A percentile compares a stretch with the other conserved stretches of the same genome.
These are phyloP conservation scores for Artemia sp. DNA, from an alignment of 2,888 invertebrate genomes.

Conservation along the genomic window DNA sequence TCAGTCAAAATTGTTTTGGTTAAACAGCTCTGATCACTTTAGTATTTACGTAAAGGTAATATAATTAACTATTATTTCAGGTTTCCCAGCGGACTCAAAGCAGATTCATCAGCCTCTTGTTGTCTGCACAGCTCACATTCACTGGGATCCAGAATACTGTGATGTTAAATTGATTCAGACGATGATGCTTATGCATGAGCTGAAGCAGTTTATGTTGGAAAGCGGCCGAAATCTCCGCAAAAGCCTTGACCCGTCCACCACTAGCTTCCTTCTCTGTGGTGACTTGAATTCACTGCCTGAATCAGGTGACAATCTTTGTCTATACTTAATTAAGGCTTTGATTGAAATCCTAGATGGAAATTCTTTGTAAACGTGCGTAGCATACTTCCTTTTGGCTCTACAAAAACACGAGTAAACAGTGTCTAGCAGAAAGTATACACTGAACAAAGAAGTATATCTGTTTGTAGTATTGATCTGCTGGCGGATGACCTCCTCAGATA, in stretches of 20 bases:
- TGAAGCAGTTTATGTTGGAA: conserved; percentile 70
- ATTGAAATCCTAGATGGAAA: too few relatives aligned
- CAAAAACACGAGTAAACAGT: too few relatives aligned
- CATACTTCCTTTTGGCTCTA: too few relatives aligned
- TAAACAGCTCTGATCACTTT: too few relatives aligned
- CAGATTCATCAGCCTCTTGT: conserved; percentile 67
- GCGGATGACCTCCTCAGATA: too few relatives aligned
- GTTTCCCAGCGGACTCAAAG: conserved; percentile 53
- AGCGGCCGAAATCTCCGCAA: conserved; percentile 60
- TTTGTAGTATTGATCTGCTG: too few relatives aligned
- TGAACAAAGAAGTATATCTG: too few relatives aligned
- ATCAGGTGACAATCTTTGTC: conserved; percentile 44
- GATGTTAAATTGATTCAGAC: conserved; percentile 98
- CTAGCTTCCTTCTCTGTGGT: conserved; percentile 78
- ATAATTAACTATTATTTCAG: conserved; percentile 30
- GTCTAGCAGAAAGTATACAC: too few relatives aligned
- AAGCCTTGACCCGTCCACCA: conserved; percentile 35
- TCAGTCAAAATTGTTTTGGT: too few relatives aligned
- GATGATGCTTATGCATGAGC: conserved; percentile 93
- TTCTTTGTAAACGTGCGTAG: too few relatives aligned
- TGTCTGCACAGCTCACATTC: conserved; percentile 96
- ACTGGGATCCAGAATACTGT: conserved; percentile 99
- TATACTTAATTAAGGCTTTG: too few relatives aligned
- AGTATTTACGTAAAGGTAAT: too few relatives aligned
- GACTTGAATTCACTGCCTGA: conserved; percentile 97